Conservation (phyloP, 1,140 invertebrate genomes). For the Lutraria rhynchaena region DNA sequence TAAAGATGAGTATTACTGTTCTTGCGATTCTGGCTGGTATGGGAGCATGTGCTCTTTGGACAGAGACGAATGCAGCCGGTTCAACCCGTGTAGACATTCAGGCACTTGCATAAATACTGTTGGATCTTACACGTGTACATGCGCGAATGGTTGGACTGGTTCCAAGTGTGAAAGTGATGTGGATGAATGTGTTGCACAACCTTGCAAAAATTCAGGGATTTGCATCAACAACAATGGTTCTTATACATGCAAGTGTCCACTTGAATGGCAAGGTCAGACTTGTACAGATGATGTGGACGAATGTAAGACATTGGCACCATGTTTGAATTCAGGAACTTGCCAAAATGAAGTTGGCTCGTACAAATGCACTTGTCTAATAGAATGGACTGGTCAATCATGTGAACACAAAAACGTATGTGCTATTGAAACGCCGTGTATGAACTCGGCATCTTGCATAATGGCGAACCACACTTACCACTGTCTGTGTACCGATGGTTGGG, state of each 20-base stretch:
- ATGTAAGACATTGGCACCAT: conserved; percentile 37
- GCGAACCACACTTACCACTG: conserved; percentile 1
- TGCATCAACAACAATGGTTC: conserved; percentile 39
- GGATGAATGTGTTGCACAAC: conserved; percentile 48
- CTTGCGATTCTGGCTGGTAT: background rate
- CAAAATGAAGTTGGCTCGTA: conserved; percentile 51
- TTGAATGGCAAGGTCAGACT: conserved; percentile 28
- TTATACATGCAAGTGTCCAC: conserved; percentile 41
- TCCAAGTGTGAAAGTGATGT: conserved; percentile 5
- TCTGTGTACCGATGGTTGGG: conserved; percentile 20
- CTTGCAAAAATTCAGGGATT: conserved; percentile 38
- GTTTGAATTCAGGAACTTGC: conserved; percentile 51
- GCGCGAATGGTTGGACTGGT: conserved; percentile 7
- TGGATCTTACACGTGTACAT: conserved; percentile 4
- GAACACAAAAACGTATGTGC: conserved; percentile 57
- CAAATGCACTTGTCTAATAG: conserved; percentile 30
- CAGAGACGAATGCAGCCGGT: background rate
- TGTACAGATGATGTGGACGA: conserved; percentile 55
- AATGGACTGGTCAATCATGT: conserved; percentile 51
- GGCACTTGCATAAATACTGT: conserved; percentile 6
- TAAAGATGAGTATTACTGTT: too few relatives aligned
- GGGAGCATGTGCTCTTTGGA: too few relatives aligned
- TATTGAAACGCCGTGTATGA: conserved; percentile 22
- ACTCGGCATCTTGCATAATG: conserved; percentile 10
- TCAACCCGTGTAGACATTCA: background rate